Base-by-base conservation (phyloP, 2,113 vertebrate genomes). In the Jacana jacana region DNA sequence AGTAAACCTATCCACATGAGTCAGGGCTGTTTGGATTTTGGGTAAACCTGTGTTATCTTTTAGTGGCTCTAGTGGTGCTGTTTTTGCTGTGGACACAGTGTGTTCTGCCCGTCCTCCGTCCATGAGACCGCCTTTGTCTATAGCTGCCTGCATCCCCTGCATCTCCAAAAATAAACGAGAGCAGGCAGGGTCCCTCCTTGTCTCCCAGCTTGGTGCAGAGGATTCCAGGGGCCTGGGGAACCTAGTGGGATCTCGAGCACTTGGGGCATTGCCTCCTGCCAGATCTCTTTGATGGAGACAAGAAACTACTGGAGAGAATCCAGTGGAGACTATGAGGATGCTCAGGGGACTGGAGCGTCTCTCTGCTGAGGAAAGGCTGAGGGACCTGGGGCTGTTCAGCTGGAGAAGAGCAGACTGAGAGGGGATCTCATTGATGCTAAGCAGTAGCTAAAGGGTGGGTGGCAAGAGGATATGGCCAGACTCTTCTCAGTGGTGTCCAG, bases 1-100 rank as follows among this genome's bases (percentile, higher is more conserved):
- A 0, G 0, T 27, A 25, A 25, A 27, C 9, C 27, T 40, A 4
- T 52, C 25, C 2, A 30, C 3, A 2, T 14, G 22, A 73, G 19
- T 52, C 40, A 28, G 54, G 70, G 7, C 7, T 71, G 16, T n/a
- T 13, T 58, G 70, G 42, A 20, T 64, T 90, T 72, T n/a, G 64
- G 31, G 5, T 81, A n/a, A 78, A 61, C 42, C 51, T 27, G 20
- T 14, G 39, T 51, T 55, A 35, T 10, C 33, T 46, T 58, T 24
- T 14, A 75, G 63, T 30, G 69, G 13, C 33, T 46, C 28, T 27
- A 19, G 63, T 10, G 37, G 5, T 4, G 9, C 37, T 6, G 4
- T 12, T 75, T 84, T 84, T 42, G 18, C 28, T 3, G 0, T 11
- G 17, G 15, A 23, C 6, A 2, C 2, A 33, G 28, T 12, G 61